Evolutionary conservation across 2,113 vertebrate species (phyloP).

Genomic region (Haplotaxodon microlepis): DNA sequence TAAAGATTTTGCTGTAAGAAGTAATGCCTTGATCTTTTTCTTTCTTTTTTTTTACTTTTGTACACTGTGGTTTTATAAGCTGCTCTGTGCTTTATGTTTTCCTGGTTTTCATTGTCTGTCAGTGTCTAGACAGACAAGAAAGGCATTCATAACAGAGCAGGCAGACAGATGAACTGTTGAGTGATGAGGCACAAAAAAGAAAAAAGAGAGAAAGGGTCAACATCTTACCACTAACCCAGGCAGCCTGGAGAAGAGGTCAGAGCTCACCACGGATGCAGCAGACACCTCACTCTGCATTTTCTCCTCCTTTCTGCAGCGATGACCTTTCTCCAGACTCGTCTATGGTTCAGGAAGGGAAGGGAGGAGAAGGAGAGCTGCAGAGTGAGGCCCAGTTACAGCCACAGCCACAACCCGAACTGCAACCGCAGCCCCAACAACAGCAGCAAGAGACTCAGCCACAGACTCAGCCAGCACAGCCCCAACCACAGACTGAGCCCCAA

Average conservation of each 20-base stretch:
- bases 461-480: background rate
- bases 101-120: constrained; percentile 42
- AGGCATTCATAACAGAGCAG: constrained; percentile 41
- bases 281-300: constrained; percentile 77
- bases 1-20: constrained; percentile 34
- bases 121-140: constrained; percentile 47
- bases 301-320: constrained; percentile 79
- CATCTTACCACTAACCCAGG: constrained; percentile 56
- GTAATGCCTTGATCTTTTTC: constrained; percentile 1
- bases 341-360: constrained; percentile 72
- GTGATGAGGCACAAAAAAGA: constrained; percentile 22
- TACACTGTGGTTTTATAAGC: constrained; percentile 28
- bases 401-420: constrained; percentile 40
- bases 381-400: constrained; percentile 71
- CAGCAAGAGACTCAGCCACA: constrained; percentile 35
- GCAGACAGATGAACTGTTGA: constrained; percentile 35
- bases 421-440: constrained; percentile 10
- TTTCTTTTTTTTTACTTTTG: background rate
- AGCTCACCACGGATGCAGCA: constrained; percentile 65
- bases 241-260: constrained; percentile 71
- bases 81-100: constrained; percentile 28
- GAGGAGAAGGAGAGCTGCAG: constrained; percentile 78
- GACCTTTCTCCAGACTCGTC: constrained; percentile 65
- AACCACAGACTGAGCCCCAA: constrained; percentile 19
- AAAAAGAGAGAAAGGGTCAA: constrained; percentile 14